Conservation (phyloP, 2,113 vertebrate species). For the Lanius ludovicianus region DNA sequence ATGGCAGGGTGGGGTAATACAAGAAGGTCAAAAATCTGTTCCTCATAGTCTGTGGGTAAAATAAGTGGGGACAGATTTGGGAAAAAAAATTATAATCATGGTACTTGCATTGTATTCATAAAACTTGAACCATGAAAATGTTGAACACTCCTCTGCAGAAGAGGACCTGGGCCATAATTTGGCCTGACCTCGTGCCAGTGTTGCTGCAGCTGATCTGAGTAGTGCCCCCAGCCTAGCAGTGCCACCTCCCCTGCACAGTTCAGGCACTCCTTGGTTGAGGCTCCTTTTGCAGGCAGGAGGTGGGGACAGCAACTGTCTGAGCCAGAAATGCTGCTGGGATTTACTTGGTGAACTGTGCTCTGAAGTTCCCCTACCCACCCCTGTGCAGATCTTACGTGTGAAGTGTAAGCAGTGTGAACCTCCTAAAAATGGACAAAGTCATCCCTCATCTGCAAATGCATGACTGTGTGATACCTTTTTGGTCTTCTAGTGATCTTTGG, state of each 20-base stretch:
- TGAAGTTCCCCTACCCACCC: background rate
- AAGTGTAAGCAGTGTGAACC: background rate
- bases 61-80: background rate
- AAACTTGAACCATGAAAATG: background rate
- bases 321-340: background rate
- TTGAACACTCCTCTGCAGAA: background rate
- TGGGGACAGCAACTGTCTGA: background rate
- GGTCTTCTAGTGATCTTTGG: background rate
- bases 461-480: background rate
- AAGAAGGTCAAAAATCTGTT: background rate
- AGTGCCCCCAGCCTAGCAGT: background rate
- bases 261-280: too few species aligned
- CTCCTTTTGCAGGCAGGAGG: background rate
- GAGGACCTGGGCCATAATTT: background rate
- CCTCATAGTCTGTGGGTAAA: background rate
- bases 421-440: background rate
- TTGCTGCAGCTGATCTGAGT: background rate
- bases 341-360: background rate
- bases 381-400: background rate
- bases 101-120: rapidly evolving
- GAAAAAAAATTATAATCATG: rapidly evolving
- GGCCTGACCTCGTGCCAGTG: rapidly evolving
- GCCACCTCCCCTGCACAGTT: too few species aligned
- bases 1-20: too few species aligned
- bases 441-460: background rate